A percentile compares a stretch with the other conserved stretches of the same genome.
Conservation (phyloP, 2,888 invertebrate species). For the Marasmarcha lunaedactyla region DNA sequence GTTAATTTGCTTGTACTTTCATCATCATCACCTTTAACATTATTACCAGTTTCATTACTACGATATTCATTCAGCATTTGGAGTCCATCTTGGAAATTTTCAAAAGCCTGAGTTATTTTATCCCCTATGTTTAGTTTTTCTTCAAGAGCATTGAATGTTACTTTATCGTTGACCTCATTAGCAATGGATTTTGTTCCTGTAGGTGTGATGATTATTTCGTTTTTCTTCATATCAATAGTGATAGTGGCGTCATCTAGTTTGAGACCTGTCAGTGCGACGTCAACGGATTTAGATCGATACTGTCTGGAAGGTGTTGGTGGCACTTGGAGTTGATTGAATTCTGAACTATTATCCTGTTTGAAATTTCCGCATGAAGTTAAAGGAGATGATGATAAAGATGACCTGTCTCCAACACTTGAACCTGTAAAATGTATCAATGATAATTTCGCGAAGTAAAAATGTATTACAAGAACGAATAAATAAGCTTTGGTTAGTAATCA, state of each 20-base stretch:
- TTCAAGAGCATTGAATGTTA: conserved; percentile 35
- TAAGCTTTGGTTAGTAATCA: too few species aligned
- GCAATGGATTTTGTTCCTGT: conserved; percentile 37
- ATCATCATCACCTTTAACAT: conserved; percentile 24
- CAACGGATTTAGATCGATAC: conserved; percentile 68
- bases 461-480: too few species aligned
- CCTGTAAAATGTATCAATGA: conserved; percentile 25
- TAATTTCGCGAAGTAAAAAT: too few species aligned
- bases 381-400: conserved; percentile 51
- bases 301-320: conserved; percentile 50
- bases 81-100: conserved; percentile 50
- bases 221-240: conserved; percentile 50
- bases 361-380: conserved; percentile 37
- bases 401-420: conserved; percentile 56
- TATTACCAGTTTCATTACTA: conserved; percentile 21
- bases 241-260: conserved; percentile 49
- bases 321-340: conserved; percentile 44
- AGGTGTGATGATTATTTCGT: conserved; percentile 54
- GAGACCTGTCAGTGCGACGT: conserved; percentile 50
- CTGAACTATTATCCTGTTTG: conserved; percentile 34
- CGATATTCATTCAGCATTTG: conserved; percentile 38
- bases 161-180: conserved; percentile 21
- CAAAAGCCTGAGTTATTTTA: conserved; percentile 41
- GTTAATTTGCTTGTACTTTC: conserved; percentile 38
- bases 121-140: conserved; percentile 48